A percentile compares a stretch with the other conserved stretches of the same genome.
Evolutionary conservation across 2,113 vertebrate genomes (phyloP).

Genomic region (Sceloporus tristichus): DNA sequence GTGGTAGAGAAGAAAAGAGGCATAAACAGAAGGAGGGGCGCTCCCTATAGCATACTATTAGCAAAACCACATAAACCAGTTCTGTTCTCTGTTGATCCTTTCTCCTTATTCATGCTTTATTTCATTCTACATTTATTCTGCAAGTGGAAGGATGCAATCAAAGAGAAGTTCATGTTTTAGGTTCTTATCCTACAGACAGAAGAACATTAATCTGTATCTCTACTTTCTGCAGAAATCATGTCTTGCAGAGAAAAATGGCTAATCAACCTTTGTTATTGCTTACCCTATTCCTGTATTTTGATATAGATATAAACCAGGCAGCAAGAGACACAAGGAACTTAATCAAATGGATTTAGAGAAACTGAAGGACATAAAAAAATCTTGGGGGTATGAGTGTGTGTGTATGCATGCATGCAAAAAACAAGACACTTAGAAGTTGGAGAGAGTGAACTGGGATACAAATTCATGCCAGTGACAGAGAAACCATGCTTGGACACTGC

Average conservation of each 20-base stretch:
- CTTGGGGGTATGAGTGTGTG: too few species aligned
- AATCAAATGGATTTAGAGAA: too few species aligned
- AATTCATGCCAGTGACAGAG: background rate
- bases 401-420: too few species aligned
- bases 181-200: background rate
- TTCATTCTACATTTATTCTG: background rate
- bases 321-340: too few species aligned
- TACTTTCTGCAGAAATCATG: too few species aligned
- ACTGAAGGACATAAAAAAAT: too few species aligned
- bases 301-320: too few species aligned
- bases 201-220: too few species aligned
- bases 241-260: background rate
- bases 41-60: background rate
- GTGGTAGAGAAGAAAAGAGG: background rate
- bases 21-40: background rate
- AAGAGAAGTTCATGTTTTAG: background rate
- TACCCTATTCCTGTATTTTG: too few species aligned
- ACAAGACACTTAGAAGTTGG: too few species aligned
- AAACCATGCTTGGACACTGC: background rate
- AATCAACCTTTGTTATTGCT: too few species aligned
- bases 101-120: background rate
- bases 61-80: background rate
- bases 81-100: background rate
- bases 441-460: too few species aligned
- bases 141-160: background rate